Evolutionary conservation across 2,888 invertebrate species (phyloP).

Genomic region (Drosophila atroscutellata): DNA sequence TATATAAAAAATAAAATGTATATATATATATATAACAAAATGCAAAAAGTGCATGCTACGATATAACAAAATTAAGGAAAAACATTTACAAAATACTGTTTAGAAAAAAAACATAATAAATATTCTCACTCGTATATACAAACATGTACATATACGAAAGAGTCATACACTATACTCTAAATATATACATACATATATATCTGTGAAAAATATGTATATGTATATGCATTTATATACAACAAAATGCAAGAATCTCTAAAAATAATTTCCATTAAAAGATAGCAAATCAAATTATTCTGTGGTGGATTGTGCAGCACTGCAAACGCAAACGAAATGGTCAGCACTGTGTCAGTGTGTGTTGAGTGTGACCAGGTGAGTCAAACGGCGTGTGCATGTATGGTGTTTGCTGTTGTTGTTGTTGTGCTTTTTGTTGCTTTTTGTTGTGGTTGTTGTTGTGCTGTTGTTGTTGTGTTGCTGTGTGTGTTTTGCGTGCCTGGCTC

Average conservation of each 20-base stretch:
- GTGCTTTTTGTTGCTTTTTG: conserved; percentile 26
- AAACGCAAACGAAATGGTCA: conserved; percentile 74
- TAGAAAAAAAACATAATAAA: conserved; percentile 50
- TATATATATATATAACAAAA: conserved; percentile 55
- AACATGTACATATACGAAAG: conserved; percentile 12
- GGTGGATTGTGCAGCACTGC: conserved; percentile 63
- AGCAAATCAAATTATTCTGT: conserved; percentile 38
- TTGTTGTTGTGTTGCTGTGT: conserved; percentile 23
- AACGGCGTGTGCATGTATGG: conserved; percentile 3
- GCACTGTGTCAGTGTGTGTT: conserved; percentile 48
- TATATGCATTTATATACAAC: conserved; percentile 45
- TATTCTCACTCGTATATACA: conserved; percentile 25
- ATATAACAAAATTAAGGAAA: conserved; percentile 41
- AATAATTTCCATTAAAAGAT: conserved; percentile 47
- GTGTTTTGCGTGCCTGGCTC: conserved; percentile 27
- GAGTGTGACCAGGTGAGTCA: conserved; percentile 30
- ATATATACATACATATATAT: conserved; percentile 24
- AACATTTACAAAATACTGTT: conserved; percentile 75
- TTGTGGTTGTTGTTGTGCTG: conserved; percentile 14
- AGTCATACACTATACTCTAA: conserved; percentile 38
- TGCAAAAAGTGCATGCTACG: conserved; percentile 71
- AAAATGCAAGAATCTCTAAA: conserved; percentile 55
- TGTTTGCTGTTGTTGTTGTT: conserved; percentile 5
- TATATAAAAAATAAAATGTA: conserved; percentile 16
- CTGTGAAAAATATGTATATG: conserved; percentile 15